Evolutionary conservation across 2,797 vertebrate species (phyloP).

Genomic region (Pantherophis alleghaniensis): DNA sequence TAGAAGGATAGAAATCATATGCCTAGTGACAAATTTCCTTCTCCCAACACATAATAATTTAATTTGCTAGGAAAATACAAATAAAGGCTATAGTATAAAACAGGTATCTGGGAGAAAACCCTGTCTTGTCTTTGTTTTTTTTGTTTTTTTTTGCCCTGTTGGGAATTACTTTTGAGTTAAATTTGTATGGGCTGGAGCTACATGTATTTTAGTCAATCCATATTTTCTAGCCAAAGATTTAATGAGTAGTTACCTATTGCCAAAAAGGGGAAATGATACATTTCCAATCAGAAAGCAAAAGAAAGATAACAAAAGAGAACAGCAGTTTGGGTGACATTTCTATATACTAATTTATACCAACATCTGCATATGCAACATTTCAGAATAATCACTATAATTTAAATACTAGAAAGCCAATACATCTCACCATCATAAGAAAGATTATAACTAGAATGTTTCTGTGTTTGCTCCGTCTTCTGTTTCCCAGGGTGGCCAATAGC

Average conservation of each 20-base stretch:
- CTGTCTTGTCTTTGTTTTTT: background rate
- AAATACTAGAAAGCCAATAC: background rate
- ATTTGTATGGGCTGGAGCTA: background rate
- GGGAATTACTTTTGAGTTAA: background rate
- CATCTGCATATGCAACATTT: background rate
- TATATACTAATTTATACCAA: background rate
- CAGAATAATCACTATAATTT: background rate
- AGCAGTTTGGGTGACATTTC: background rate
- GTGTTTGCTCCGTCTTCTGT: background rate
- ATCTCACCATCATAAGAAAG: background rate
- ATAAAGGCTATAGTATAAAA: background rate
- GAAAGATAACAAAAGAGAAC: background rate
- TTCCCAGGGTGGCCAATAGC: background rate
- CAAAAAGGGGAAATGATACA: background rate
- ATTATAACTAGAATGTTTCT: background rate
- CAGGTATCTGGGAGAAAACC: background rate
- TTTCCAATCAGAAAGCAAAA: background rate
- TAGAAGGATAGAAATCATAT: background rate
- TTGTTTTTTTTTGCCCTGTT: background rate
- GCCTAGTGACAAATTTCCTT: background rate
- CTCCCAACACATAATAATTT: background rate
- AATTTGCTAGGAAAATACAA: background rate
- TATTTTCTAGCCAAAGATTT: background rate
- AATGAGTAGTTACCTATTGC: background rate
- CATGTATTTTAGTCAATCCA: background rate